Conservation (phyloP, 2,113 vertebrate genomes). For the Aramus guarauna region DNA sequence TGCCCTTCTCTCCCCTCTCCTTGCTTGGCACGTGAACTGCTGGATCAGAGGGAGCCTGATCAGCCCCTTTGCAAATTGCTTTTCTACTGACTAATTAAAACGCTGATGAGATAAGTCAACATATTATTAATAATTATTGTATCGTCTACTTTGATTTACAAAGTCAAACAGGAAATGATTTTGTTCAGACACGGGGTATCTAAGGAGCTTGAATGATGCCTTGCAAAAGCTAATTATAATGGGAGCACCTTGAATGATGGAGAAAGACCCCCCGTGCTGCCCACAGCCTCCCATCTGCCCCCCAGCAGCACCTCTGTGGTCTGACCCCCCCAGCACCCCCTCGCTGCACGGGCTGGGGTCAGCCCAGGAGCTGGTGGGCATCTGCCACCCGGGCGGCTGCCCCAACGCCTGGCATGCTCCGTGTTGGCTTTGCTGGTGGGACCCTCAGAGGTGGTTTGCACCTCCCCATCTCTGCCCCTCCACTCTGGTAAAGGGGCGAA, state of each 20-base stretch:
- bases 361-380: background rate
- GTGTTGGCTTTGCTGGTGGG: background rate
- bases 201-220: background rate
- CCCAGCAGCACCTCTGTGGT: background rate
- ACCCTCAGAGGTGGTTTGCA: background rate
- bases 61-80: constrained; percentile 28
- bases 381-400: background rate
- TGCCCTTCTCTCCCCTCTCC: constrained; percentile 16
- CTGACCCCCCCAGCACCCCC: background rate
- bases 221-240: background rate
- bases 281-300: background rate
- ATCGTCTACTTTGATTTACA: constrained; percentile 53
- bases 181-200: background rate
- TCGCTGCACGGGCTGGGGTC: background rate
- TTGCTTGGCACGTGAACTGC: background rate
- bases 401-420: accelerated
- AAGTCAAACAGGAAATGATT: constrained; percentile 49
- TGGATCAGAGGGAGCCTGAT: background rate
- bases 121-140: constrained; percentile 66
- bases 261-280: background rate
- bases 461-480: background rate
- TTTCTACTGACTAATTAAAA: constrained; percentile 60
- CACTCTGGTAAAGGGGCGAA: accelerated
- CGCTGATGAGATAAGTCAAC: constrained; percentile 63
- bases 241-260: background rate